Conservation (phyloP, 2,888 invertebrate genomes). For the Luperina nickerlii region DNA sequence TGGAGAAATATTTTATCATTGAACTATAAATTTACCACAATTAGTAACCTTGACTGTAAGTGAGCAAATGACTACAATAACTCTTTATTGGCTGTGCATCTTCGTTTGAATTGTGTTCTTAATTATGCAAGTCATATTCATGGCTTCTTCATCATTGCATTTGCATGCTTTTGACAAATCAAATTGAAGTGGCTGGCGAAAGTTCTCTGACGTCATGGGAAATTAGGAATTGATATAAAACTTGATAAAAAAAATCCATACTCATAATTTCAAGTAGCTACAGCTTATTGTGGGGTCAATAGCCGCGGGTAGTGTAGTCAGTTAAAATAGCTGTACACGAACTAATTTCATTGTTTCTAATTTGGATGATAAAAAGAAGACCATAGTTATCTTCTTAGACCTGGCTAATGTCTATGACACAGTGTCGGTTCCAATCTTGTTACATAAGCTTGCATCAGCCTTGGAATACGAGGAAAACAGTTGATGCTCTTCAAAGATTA, state of each 20-base stretch:
- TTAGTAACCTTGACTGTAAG: conserved; percentile 33
- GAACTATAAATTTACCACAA: conserved; percentile 18
- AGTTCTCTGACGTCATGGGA: neutral
- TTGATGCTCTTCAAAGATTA: too few relatives aligned
- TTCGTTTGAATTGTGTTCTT: conserved; percentile 35
- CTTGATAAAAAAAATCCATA: neutral
- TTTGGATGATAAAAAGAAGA: too few relatives aligned
- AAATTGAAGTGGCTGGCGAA: neutral
- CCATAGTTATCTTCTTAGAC: too few relatives aligned
- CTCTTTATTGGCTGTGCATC: conserved; percentile 57
- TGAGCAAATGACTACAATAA: conserved; percentile 43
- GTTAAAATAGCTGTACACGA: neutral
- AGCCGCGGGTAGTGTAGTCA: neutral
- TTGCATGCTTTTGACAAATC: neutral
- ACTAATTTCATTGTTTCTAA: too few relatives aligned
- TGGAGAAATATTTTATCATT: conserved; percentile 15
- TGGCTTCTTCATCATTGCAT: conserved; percentile 10
- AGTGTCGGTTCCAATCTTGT: too few relatives aligned
- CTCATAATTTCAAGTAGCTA: neutral
- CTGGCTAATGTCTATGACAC: too few relatives aligned
- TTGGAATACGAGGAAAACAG: too few relatives aligned
- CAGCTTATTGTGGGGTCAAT: neutral
- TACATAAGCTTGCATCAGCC: too few relatives aligned
- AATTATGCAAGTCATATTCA: conserved; percentile 12
- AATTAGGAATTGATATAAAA: neutral